Evolutionary conservation across 2,888 invertebrate genomes (phyloP).

Genomic region (Electrophaes corylata): DNA sequence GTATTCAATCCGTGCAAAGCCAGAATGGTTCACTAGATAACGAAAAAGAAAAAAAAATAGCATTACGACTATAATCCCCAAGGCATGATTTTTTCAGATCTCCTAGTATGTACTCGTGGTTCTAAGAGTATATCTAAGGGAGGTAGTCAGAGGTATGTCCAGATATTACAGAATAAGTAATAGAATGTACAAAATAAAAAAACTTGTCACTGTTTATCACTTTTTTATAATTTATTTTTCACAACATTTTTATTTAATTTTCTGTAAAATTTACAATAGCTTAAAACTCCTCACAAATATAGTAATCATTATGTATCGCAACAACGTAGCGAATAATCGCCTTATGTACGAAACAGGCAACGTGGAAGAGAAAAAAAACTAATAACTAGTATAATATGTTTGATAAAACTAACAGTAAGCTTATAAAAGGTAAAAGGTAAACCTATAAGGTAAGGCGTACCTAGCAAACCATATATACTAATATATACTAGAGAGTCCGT

Average conservation of each 20-base stretch:
- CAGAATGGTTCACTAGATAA: too few relatives aligned
- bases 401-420: constrained; percentile 72
- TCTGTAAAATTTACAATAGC: constrained; percentile 85
- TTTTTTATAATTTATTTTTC: constrained; percentile 84
- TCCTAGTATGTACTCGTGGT: too few relatives aligned
- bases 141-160: too few relatives aligned
- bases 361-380: constrained; percentile 69
- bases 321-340: constrained; percentile 63
- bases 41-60: too few relatives aligned
- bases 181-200: too few relatives aligned
- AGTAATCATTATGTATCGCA: constrained; percentile 68
- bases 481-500: constrained; percentile 76
- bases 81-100: too few relatives aligned
- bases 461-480: constrained; percentile 71
- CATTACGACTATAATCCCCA: too few relatives aligned
- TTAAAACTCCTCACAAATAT: constrained; percentile 83
- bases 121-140: too few relatives aligned
- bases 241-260: constrained; percentile 83
- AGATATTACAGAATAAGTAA: too few relatives aligned
- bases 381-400: constrained; percentile 56
- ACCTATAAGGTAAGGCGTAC: constrained; percentile 45
- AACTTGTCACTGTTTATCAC: constrained; percentile 76
- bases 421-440: constrained; percentile 72
- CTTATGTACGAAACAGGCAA: constrained; percentile 69
- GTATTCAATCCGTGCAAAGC: too few relatives aligned